Evolutionary conservation across 2,888 invertebrate species (phyloP).

Genomic region (Leucozona laternaria): DNA sequence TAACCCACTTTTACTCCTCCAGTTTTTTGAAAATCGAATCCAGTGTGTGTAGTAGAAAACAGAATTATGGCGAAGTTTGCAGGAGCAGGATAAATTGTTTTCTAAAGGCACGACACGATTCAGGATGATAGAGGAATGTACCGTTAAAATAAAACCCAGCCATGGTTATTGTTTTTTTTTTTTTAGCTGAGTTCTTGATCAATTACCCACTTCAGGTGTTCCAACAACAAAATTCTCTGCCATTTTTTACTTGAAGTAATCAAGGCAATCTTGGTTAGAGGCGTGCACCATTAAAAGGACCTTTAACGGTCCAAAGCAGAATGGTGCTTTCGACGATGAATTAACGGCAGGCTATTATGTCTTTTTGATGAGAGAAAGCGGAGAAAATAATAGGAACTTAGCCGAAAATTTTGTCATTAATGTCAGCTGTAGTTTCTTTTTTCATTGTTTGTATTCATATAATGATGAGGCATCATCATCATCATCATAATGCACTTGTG

Average conservation of each 20-base stretch:
- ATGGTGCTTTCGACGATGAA: not conserved
- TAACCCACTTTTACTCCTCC: not conserved
- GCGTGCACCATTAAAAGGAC: not conserved
- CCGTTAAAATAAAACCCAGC: not conserved
- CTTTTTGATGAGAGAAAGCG: not conserved
- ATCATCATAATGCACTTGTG: slow-evolving; percentile 2
- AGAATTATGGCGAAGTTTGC: not conserved
- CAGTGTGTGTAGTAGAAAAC: slow-evolving; percentile 15
- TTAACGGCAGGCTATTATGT: not conserved
- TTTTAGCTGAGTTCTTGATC: not conserved
- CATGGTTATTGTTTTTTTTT: not conserved
- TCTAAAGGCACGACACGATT: slow-evolving; percentile 1
- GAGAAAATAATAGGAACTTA: not conserved
- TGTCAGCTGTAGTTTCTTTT: not conserved
- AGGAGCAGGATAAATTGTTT: slow-evolving; percentile 9
- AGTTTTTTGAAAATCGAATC: slow-evolving; percentile 15
- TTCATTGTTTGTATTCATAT: not conserved
- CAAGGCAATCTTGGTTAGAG: not conserved
- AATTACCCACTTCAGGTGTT: slow-evolving; percentile 4
- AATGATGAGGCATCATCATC: slow-evolving; percentile 10
- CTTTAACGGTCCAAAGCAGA: not conserved
- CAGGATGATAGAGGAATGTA: slow-evolving; percentile 3
- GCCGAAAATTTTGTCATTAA: not conserved
- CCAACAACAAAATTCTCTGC: too few relatives aligned
- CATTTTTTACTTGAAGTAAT: not conserved